These are phyloP conservation scores for Silurus meridionalis DNA, from an alignment of 2,113 vertebrate genomes.

Conservation along the genomic window DNA sequence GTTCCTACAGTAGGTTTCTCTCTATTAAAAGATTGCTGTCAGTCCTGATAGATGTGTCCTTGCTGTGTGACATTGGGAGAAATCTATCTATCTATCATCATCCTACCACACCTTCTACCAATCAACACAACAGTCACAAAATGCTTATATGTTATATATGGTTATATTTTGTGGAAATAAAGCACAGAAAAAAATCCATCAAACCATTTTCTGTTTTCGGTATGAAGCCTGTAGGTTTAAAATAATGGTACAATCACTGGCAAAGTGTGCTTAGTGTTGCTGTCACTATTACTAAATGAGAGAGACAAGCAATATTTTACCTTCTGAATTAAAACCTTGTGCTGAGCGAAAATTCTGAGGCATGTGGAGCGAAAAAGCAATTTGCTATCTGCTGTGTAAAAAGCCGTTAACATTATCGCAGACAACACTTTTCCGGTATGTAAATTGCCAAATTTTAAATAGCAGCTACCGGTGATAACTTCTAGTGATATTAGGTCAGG, in stretches of 20 bases:
- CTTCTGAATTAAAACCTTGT: neutral
- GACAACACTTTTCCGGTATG: slow-evolving; percentile 4
- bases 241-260: slow-evolving; percentile 6
- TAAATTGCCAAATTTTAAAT: neutral
- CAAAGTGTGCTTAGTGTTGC: slow-evolving; percentile 4
- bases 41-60: neutral
- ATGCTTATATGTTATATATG: neutral
- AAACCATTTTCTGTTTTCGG: neutral
- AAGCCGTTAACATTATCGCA: neutral
- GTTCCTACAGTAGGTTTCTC: neutral
- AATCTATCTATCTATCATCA: neutral
- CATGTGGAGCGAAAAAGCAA: neutral
- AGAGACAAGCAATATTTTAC: neutral
- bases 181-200: neutral
- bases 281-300: slow-evolving; percentile 5
- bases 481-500: neutral
- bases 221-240: slow-evolving; percentile 6
- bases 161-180: neutral
- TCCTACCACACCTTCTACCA: neutral
- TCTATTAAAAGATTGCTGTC: neutral
- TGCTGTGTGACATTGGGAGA: neutral
- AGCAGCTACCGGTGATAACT: neutral
- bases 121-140: no score
- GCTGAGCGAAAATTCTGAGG: neutral
- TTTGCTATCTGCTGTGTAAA: slow-evolving; percentile 22